A percentile compares a stretch with the other conserved stretches of the same genome.
Conservation (phyloP, 1,140 invertebrate genomes). For the Chrysoperla carnea region DNA sequence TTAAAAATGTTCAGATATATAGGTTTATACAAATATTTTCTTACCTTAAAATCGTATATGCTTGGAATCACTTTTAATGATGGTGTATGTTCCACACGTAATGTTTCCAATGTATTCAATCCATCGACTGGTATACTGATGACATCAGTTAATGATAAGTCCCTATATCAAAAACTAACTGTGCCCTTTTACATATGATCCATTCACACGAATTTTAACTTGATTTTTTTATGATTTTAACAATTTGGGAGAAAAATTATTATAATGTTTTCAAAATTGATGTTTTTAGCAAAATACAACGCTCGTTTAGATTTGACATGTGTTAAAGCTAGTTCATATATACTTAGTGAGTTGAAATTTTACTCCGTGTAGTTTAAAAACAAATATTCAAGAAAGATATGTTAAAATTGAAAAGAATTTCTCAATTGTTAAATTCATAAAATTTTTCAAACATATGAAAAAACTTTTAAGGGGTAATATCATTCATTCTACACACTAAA, state of each 20-base stretch:
- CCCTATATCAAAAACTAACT: constrained; percentile 26
- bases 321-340: too few relatives aligned
- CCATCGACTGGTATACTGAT: constrained; percentile 51
- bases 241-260: too few relatives aligned
- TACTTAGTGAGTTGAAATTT: too few relatives aligned
- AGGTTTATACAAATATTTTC: constrained; percentile 3
- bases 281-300: too few relatives aligned
- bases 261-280: too few relatives aligned
- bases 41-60: constrained; percentile 57
- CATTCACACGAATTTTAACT: background rate
- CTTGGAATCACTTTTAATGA: constrained; percentile 65
- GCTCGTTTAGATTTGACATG: too few relatives aligned
- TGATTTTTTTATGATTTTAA: too few relatives aligned
- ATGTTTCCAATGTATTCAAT: constrained; percentile 46
- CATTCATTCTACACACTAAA: too few relatives aligned
- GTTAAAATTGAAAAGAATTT: constrained; percentile 4
- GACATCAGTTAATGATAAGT: constrained; percentile 58
- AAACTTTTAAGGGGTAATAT: too few relatives aligned
- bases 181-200: background rate
- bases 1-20: too few relatives aligned
- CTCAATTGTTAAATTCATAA: constrained; percentile 11
- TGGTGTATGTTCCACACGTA: constrained; percentile 51
- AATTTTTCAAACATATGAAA: too few relatives aligned
- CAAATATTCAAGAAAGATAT: too few relatives aligned
- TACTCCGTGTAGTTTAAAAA: background rate